phyloP scores from a whole-genome alignment of 2,113 vertebrate genomes.

The Paracanthobrama guichenoti region DNA sequence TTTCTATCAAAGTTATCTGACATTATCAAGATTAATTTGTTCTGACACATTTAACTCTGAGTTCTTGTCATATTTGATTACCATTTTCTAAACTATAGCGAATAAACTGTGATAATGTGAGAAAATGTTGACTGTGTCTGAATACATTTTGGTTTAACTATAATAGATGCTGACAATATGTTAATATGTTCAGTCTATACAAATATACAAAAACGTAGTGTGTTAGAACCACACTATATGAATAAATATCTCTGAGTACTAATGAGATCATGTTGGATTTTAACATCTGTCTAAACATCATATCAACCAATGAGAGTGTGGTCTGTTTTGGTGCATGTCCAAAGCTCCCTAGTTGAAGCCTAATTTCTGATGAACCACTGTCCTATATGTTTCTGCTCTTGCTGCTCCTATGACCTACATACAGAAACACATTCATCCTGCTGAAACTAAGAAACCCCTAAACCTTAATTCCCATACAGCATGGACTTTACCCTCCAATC shows the following conservation, averaged over 20 bases:
- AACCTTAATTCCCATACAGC: constrained; percentile 29
- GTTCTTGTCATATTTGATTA: no score
- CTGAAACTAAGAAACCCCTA: constrained; percentile 26
- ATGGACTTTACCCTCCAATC: constrained; percentile 33
- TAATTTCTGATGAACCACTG: constrained; percentile 33
- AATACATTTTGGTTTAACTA: no score
- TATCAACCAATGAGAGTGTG: not conserved
- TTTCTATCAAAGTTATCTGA: no score
- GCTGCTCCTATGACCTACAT: constrained; percentile 41
- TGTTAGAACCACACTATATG: not conserved
- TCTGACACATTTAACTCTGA: no score
- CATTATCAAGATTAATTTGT: no score
- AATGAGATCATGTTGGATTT: constrained; percentile 12
- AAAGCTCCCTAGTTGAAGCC: not conserved
- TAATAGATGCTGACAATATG: not conserved
- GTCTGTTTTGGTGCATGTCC: not conserved
- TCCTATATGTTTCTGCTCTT: constrained; percentile 31
- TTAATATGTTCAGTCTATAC: not conserved
- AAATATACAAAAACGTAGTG: not conserved
- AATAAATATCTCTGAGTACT: not conserved
- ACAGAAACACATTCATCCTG: constrained; percentile 16
- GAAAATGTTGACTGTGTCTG: no score
- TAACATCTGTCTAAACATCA: not conserved
- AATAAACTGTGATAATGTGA: no score
- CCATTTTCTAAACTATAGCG: no score